Evolutionary conservation across 2,888 invertebrate species (phyloP).

Genomic region (Cosmopolites sordidus): DNA sequence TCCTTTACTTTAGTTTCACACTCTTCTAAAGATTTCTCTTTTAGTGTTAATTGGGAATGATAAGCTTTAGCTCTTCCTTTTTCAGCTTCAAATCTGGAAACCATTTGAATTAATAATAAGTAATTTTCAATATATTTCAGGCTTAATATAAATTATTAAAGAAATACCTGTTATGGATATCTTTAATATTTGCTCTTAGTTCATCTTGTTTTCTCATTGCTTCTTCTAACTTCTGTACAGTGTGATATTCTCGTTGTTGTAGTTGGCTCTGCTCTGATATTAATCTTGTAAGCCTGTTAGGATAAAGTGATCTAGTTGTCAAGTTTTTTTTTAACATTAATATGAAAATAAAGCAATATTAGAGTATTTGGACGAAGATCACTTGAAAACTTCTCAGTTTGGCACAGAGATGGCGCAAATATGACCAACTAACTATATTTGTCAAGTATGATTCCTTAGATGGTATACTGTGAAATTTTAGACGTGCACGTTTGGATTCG

Average conservation of each 20-base stretch:
- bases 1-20: constrained; percentile 32
- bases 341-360: too few relatives aligned
- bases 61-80: constrained; percentile 31
- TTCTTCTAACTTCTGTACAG: constrained; percentile 52
- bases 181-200: constrained; percentile 13
- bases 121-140: not conserved
- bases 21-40: constrained; percentile 35
- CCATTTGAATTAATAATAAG: not conserved
- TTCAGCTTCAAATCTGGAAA: constrained; percentile 34
- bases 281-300: constrained; percentile 39
- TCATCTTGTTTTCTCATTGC: constrained; percentile 39
- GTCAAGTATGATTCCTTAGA: too few relatives aligned
- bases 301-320: too few relatives aligned
- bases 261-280: constrained; percentile 50
- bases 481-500: too few relatives aligned
- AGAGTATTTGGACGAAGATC: too few relatives aligned
- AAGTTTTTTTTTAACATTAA: too few relatives aligned
- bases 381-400: too few relatives aligned
- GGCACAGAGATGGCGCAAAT: too few relatives aligned
- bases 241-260: constrained; percentile 51
- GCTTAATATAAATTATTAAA: constrained; percentile 2
- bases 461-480: too few relatives aligned
- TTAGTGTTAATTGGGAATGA: constrained; percentile 30
- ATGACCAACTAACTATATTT: too few relatives aligned
- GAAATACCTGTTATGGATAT: constrained; percentile 17